Percentiles rank a stretch among this genome's conserved stretches.
Conservation (phyloP, 2,113 vertebrate species). For the Oxyura jamaicensis region DNA sequence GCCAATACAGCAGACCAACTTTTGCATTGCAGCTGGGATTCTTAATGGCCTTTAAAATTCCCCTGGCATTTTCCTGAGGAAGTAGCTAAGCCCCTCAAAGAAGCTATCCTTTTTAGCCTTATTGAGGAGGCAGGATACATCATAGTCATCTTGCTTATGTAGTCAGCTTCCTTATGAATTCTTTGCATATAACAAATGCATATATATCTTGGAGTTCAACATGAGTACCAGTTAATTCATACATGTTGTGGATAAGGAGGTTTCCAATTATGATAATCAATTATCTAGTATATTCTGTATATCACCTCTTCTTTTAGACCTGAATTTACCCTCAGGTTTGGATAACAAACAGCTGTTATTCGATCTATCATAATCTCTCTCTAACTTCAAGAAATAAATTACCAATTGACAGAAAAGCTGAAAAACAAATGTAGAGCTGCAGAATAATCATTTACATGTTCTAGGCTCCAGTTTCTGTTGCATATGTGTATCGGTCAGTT, state of each 20-base stretch:
- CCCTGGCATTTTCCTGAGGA: constrained; percentile 26
- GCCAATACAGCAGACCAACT: constrained; percentile 70
- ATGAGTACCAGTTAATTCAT: background rate
- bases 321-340: background rate
- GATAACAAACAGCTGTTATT: background rate
- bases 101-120: constrained; percentile 42
- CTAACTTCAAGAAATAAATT: background rate
- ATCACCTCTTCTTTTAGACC: background rate
- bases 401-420: background rate
- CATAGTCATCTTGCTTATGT: background rate
- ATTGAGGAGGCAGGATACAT: background rate
- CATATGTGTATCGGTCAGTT: background rate
- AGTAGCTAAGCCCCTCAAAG: constrained; percentile 37
- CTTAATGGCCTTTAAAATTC: constrained; percentile 72
- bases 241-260: background rate
- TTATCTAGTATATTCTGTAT: background rate
- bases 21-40: constrained; percentile 46
- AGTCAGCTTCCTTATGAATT: background rate
- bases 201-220: background rate
- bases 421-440: background rate
- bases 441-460: background rate
- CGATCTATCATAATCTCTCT: background rate
- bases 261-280: background rate
- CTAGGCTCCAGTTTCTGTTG: background rate
- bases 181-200: background rate